A percentile compares a stretch with the other conserved stretches of the same genome.
phyloP scores from a whole-genome alignment of 2,113 vertebrate genomes.

The Nothocercus nigrocapillus region DNA sequence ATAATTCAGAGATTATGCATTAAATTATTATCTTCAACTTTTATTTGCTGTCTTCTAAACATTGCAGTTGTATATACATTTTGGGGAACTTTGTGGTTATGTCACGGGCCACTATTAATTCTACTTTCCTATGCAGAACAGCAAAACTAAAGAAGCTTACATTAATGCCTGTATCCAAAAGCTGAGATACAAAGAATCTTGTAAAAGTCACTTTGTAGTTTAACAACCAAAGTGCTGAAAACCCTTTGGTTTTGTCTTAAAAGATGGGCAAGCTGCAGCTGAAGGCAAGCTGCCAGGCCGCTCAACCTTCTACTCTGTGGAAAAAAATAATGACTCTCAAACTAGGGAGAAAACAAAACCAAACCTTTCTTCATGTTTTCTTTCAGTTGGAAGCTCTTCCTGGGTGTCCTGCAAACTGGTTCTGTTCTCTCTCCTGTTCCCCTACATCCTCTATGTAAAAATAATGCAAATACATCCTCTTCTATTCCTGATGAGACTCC shows the following conservation, averaged over 20 bases:
- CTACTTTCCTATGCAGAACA: background rate
- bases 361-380: background rate
- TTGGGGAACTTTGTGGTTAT: background rate
- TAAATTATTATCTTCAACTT: background rate
- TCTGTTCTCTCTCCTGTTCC: background rate
- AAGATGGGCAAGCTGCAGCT: background rate
- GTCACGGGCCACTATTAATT: background rate
- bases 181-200: background rate
- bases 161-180: background rate
- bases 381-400: background rate
- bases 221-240: background rate
- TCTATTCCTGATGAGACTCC: conserved; percentile 22
- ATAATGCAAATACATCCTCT: conserved; percentile 48
- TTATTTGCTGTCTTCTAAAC: background rate
- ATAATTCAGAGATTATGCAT: background rate
- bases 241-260: background rate
- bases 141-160: background rate
- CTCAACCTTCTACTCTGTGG: background rate
- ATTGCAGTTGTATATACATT: background rate
- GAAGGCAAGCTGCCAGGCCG: background rate
- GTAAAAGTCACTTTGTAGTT: background rate
- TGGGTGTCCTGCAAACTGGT: conserved; percentile 39
- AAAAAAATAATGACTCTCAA: background rate
- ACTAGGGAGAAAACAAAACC: background rate
- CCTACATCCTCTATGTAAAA: conserved; percentile 47